Evolutionary conservation across 2,113 vertebrate species (phyloP).

Genomic region (Zapus hudsonius): DNA sequence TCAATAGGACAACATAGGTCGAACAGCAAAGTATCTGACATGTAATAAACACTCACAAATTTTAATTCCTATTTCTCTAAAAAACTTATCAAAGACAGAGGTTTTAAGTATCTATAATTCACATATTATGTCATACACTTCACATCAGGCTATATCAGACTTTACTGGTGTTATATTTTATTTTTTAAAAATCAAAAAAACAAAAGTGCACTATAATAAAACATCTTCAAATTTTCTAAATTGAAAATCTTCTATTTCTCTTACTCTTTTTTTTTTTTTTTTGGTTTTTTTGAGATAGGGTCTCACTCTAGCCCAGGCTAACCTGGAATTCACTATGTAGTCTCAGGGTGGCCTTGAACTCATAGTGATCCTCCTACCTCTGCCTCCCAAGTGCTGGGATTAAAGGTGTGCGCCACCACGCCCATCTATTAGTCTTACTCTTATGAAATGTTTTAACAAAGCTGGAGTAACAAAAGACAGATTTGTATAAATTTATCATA

Average conservation of each 20-base stretch:
- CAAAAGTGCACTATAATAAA: neutral
- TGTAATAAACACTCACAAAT: neutral
- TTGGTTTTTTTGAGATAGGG: too few relatives aligned
- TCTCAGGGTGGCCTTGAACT: too few relatives aligned
- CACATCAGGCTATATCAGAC: neutral
- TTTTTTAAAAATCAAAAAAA: slow-evolving; percentile 17
- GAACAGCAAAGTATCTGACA: neutral
- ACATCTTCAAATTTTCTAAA: slow-evolving; percentile 35
- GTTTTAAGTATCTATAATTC: too few relatives aligned
- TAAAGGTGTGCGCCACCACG: too few relatives aligned
- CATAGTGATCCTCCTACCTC: too few relatives aligned
- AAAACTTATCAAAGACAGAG: too few relatives aligned
- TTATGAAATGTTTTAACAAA: slow-evolving; percentile 5
- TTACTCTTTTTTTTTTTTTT: too few relatives aligned
- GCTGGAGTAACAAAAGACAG: slow-evolving; percentile 5
- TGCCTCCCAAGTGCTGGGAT: too few relatives aligned
- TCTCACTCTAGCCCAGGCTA: too few relatives aligned
- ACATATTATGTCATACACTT: slow-evolving; percentile 21
- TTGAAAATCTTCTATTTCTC: slow-evolving; percentile 7
- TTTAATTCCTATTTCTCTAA: neutral
- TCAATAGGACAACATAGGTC: neutral
- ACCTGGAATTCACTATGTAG: too few relatives aligned
- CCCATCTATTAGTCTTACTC: neutral
- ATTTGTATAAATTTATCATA: neutral
- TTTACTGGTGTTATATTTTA: neutral